phyloP scores from a whole-genome alignment of 2,888 invertebrate species.

The Polia nebulosa region DNA sequence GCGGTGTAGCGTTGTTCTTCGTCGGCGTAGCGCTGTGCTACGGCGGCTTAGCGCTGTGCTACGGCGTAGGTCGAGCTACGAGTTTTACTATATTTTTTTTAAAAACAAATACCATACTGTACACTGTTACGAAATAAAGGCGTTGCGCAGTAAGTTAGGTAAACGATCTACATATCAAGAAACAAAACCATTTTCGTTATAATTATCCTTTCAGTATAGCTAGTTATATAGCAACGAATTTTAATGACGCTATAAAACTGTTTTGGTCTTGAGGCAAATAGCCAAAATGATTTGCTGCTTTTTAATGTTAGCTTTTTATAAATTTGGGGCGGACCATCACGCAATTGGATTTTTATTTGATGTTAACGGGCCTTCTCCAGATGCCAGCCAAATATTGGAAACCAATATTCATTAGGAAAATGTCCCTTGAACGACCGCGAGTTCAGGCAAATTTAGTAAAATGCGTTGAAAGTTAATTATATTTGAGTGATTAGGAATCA shows the following conservation, averaged over 20 bases:
- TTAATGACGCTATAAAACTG: conserved; percentile 24
- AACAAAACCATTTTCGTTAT: neutral
- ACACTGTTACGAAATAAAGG: neutral
- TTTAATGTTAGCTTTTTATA: conserved; percentile 55
- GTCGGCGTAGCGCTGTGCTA: conserved; percentile 19
- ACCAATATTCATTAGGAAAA: conserved; percentile 49
- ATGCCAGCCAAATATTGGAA: conserved; percentile 54
- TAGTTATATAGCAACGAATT: conserved; percentile 1
- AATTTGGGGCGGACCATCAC: conserved; percentile 48
- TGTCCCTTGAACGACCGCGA: conserved; percentile 14
- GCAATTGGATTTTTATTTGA: conserved; percentile 65
- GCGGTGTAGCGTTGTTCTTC: too few species aligned
- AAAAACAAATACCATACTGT: neutral
- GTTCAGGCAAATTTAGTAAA: conserved; percentile 22
- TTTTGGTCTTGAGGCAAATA: conserved; percentile 45
- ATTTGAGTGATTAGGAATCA: conserved; percentile 14
- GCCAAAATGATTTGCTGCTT: conserved; percentile 41
- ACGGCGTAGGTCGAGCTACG: conserved; percentile 23
- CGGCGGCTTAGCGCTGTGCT: neutral
- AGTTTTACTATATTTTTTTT: too few species aligned
- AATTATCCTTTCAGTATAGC: neutral
- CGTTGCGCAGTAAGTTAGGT: neutral
- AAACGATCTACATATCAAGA: neutral
- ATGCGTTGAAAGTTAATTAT: conserved; percentile 20
- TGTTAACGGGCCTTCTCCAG: conserved; percentile 48